phyloP scores from a whole-genome alignment of 2,888 invertebrate species.

The Dicyrtomina minuta region DNA sequence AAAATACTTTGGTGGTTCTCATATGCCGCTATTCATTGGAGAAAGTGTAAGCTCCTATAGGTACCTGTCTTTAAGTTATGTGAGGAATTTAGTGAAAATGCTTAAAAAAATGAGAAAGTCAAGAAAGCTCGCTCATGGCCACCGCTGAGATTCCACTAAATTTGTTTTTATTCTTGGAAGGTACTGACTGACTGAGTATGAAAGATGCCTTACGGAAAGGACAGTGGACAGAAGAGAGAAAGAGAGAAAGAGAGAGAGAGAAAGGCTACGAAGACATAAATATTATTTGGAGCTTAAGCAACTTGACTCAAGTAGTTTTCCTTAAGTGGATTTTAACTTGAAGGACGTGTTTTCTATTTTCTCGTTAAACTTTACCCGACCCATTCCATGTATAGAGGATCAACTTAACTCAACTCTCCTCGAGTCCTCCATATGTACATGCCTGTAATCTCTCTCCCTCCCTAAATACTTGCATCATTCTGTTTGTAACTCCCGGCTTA shows the following conservation, averaged over 20 bases:
- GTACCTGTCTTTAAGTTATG: no score
- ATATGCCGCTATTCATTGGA: no score
- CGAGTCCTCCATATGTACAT: background rate
- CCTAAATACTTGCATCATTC: background rate
- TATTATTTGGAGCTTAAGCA: slow-evolving; percentile 20
- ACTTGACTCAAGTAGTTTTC: slow-evolving; percentile 17
- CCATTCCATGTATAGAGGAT: background rate
- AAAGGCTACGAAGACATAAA: slow-evolving; percentile 16
- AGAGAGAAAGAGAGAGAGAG: slow-evolving; percentile 1
- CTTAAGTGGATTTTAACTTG: slow-evolving; percentile 17
- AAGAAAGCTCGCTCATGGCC: background rate
- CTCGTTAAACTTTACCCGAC: background rate
- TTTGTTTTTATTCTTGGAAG: background rate
- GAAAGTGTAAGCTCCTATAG: no score
- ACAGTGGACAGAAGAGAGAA: background rate
- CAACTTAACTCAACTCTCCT: no score
- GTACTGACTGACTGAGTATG: background rate
- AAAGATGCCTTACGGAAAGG: background rate
- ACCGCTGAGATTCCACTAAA: background rate
- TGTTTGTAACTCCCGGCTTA: background rate
- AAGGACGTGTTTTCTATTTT: background rate
- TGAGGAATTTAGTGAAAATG: background rate
- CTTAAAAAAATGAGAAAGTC: background rate
- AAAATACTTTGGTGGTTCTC: no score
- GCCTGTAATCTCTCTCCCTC: background rate